These are phyloP conservation scores for Danaus plexippus DNA, from an alignment of 1,140 invertebrate species.

Conservation along the genomic window DNA sequence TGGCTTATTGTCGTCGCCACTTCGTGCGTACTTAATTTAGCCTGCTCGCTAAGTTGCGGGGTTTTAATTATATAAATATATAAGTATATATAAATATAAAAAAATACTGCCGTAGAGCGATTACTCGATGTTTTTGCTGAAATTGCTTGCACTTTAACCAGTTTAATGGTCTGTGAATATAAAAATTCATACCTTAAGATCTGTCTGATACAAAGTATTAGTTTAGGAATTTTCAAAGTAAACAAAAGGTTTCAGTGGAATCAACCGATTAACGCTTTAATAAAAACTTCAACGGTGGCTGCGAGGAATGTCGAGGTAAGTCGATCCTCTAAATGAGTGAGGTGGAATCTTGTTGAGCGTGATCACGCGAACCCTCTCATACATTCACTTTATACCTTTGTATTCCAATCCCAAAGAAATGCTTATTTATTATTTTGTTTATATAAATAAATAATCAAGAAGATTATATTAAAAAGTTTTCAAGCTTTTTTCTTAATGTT, in stretches of 20 bases:
- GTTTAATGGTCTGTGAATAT: background rate
- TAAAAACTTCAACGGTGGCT: conserved; percentile 45
- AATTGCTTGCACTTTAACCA: conserved; percentile 5
- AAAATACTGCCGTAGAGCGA: no score
- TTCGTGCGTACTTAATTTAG: conserved; percentile 60
- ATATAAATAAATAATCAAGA: no score
- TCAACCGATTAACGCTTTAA: conserved; percentile 36
- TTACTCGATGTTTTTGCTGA: background rate
- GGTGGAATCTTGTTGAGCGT: conserved; percentile 35
- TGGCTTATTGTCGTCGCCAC: conserved; percentile 43
- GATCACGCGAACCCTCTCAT: conserved; percentile 58
- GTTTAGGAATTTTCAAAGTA: conserved; percentile 8
- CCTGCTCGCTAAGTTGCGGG: conserved; percentile 31
- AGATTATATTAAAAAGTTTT: no score
- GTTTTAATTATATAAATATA: no score
- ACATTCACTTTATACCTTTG: conserved; percentile 9
- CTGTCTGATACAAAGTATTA: no score
- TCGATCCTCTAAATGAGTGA: conserved; percentile 47
- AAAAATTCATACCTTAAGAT: no score
- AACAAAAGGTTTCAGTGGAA: conserved; percentile 29
- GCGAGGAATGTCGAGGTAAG: conserved; percentile 46
- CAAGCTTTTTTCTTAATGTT: no score
- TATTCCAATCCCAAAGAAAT: no score
- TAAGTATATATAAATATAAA: no score
- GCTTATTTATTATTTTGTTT: no score